Percentiles rank a stretch among this genome's conserved stretches.
Conservation (phyloP, 2,113 vertebrate genomes). For the Otolemur garnettii region DNA sequence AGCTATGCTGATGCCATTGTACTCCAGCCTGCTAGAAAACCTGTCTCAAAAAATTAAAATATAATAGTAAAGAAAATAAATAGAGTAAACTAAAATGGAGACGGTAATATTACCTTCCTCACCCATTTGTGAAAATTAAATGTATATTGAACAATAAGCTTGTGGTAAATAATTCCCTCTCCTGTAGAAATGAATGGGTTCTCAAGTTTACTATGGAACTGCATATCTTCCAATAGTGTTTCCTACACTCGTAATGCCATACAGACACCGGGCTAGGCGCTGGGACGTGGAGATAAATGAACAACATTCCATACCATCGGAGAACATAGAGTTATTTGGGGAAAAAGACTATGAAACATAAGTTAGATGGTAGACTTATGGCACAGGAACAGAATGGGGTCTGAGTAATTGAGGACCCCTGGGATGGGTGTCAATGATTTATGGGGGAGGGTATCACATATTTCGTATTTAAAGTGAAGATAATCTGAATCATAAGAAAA, state of each 20-base stretch:
- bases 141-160: neutral
- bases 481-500: conserved; percentile 33
- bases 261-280: neutral
- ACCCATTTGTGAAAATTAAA: neutral
- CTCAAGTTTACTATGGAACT: neutral
- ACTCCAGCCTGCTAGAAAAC: too few relatives aligned
- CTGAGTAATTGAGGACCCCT: neutral
- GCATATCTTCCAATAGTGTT: neutral
- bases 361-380: neutral
- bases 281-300: neutral
- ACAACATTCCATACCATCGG: neutral
- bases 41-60: too few relatives aligned
- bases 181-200: neutral
- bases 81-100: neutral
- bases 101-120: neutral
- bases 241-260: neutral
- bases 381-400: too few relatives aligned
- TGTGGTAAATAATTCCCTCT: neutral
- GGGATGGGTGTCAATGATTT: neutral
- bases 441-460: neutral
- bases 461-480: neutral
- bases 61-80: too few relatives aligned
- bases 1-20: too few relatives aligned
- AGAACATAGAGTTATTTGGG: neutral
- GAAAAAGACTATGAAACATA: neutral